Conservation (phyloP, 2,888 invertebrate genomes). For the Tortrix viridana region DNA sequence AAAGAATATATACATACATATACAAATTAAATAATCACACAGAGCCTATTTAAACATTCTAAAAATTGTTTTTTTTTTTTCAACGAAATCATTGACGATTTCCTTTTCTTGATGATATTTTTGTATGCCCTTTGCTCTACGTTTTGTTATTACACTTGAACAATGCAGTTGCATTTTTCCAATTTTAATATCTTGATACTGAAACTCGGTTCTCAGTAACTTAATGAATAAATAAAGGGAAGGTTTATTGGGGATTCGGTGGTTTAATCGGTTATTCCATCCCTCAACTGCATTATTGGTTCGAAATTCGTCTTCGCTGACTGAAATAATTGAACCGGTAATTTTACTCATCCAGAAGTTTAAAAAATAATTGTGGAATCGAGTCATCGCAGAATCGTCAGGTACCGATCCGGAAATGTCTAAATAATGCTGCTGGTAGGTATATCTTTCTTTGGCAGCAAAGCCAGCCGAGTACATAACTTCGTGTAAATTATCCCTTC, state of each 20-base stretch:
- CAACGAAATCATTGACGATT: conserved; percentile 2
- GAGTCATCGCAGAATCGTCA: background rate
- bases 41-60: background rate
- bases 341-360: background rate
- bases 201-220: background rate
- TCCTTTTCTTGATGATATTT: background rate
- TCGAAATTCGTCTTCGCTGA: background rate
- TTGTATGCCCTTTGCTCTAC: conserved; percentile 1
- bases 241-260: background rate
- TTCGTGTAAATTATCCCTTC: too few relatives aligned
- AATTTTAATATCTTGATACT: conserved; percentile 5
- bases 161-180: background rate
- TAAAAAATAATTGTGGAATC: background rate
- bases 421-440: too few relatives aligned
- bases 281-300: background rate
- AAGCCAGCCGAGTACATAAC: too few relatives aligned
- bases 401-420: background rate
- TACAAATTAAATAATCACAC: background rate
- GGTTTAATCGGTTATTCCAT: conserved; percentile 3
- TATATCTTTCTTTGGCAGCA: too few relatives aligned
- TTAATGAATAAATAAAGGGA: conserved; percentile 1
- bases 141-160: background rate
- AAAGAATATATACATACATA: background rate
- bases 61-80: background rate
- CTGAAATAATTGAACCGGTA: conserved; percentile 7